These are phyloP conservation scores for Liopterus haemorrhoidalis DNA, from an alignment of 2,888 invertebrate genomes.

Conservation along the genomic window DNA sequence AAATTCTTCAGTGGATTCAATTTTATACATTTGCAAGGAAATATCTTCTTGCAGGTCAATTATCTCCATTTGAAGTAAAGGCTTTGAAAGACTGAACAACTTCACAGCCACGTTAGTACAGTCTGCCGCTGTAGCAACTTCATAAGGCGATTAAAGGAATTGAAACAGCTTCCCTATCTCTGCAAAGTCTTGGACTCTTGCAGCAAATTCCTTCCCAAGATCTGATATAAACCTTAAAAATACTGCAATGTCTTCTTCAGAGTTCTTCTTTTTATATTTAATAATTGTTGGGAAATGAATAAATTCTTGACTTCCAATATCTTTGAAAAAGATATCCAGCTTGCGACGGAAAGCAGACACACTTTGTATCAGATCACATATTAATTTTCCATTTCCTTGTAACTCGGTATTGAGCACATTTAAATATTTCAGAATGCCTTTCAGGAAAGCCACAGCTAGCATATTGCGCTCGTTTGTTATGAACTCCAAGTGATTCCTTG, in stretches of 20 bases:
- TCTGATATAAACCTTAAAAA: too few species aligned
- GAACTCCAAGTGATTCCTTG: conserved; percentile 31
- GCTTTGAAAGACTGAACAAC: conserved; percentile 33
- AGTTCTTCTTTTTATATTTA: conserved; percentile 31
- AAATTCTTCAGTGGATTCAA: conserved; percentile 27
- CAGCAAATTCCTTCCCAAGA: conserved; percentile 34
- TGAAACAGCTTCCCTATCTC: too few species aligned
- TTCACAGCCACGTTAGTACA: conserved; percentile 32
- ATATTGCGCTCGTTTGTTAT: conserved; percentile 28
- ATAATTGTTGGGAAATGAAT: conserved; percentile 35
- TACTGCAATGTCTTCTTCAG: conserved; percentile 35
- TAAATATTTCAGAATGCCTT: conserved; percentile 22
- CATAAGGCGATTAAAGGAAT: conserved; percentile 26
- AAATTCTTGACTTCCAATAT: too few species aligned
- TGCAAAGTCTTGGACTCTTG: conserved; percentile 32
- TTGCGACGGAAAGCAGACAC: conserved; percentile 30
- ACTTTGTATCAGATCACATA: conserved; percentile 32
- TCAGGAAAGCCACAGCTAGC: conserved; percentile 27
- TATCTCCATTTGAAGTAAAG: conserved; percentile 31
- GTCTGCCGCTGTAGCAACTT: conserved; percentile 33
- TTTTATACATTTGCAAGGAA: conserved; percentile 31
- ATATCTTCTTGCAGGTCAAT: conserved; percentile 26
- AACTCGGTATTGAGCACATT: conserved; percentile 29
- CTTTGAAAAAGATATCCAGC: conserved; percentile 31
- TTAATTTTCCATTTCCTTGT: conserved; percentile 30